Base-by-base conservation (phyloP, 2,113 vertebrate genomes). In the Lophochroa leadbeateri region DNA sequence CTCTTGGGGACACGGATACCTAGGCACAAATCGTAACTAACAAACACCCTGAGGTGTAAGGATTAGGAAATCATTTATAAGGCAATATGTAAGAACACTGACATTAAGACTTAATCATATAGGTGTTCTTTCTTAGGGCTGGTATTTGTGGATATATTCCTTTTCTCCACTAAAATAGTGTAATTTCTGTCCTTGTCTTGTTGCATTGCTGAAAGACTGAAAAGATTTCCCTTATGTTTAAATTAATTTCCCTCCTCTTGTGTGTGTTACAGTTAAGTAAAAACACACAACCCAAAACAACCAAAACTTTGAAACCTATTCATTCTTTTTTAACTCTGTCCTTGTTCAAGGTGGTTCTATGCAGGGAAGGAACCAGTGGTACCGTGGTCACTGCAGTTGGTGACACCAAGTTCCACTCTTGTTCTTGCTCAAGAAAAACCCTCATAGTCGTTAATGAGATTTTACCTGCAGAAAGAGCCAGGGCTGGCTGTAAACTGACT, bases 321-420 rank as follows among this genome's bases (percentile, higher is more conserved):
- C 6, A 58, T 31, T 9, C 13, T 29, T 69, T 92, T 64, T 18
- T 18, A 57, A 23, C 35, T 71, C 31, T 33, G 1, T 27, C 47
- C 49, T 31, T 33, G 27, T 44, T 28, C 15, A 7, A 64, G 31
- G 13, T 20, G 11, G 11, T 21, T 33, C 31, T 31, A 35, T 12
- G n/a, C 44, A 24, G 46, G 43, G 1, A 10, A 37, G 29, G 20
- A 72, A 43, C 25, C 23, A 55, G 53, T 4, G 23, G 27, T 37
- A 17, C 16, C 3, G 6, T 8, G 20, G 19, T 13, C 2, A 0
- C 17, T 61, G 35, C n/a, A 27, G 21, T 21, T n/a, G 1, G 2
- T 76, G 46, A 24, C 39, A 27, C 24, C 27, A 31, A 21, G 11
- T 7, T 49, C 28, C 2, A 0, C 19, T n/a, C 17, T 67, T 23